Evolutionary conservation across 64 coral and sea anemone species (phyloP), one percentile per base, ranked within the genome.

Genomic region (Acropora yongei): DNA sequence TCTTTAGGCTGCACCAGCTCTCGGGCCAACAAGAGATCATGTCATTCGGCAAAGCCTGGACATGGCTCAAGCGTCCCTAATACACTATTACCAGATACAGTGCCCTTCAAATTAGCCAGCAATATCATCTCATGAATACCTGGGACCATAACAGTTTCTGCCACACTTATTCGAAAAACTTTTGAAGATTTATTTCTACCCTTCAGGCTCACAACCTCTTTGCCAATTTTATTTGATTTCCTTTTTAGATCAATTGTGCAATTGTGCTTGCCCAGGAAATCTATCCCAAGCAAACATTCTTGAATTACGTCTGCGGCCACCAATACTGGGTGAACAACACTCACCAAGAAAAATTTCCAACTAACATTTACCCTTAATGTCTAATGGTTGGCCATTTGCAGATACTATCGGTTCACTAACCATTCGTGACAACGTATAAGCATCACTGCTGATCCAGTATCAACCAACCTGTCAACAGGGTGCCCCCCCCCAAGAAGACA

Each of bases 331-430:
- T 53, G 50, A 53, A 53, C 50, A 53, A 53, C 50, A 53, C 9
- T 53, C 50, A 53, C 50, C 9, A 53, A 53, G 5, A 9, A 5
- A 48, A 61, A 90, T 48, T 47, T 47, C 5, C 44, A 81, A 7
- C 1, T 9, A 48, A 80, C 57, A 67, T 9, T 9, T 57, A 0
- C 30, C 30, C 30, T 30, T 30, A 20, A 90, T 55, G 10, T 81
- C 79, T 8, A 81, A 44, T 41, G 79, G 10, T 81, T 81, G 51
- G 51, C 51, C 51, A 55, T 81, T 81, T 19, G 19, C 79, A 1
- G 10, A 81, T 39, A 81, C 51, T 8, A 61, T 53, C 4, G n/a
- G 79, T 14, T 81, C 79, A 61, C 19, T 9, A 60, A 81, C 0
- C 18, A 81, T 1, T 13, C 49, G 5, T 9, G 50, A 6, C 50